Evolutionary conservation across 2,113 vertebrate species (phyloP).

Genomic region (Pterocles gutturalis): DNA sequence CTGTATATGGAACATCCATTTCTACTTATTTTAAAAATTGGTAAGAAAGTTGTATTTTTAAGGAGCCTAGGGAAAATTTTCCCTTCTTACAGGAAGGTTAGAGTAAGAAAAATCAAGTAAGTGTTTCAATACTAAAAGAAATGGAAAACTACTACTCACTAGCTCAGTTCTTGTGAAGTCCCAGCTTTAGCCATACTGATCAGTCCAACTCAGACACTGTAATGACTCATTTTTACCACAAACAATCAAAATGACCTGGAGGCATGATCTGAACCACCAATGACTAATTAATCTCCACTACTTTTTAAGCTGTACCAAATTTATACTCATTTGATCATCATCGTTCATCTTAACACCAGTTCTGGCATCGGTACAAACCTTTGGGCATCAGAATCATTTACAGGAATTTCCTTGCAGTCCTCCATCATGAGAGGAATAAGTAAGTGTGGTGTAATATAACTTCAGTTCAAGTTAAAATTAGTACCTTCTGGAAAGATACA

Average conservation of each 20-base stretch:
- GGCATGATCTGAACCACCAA: neutral
- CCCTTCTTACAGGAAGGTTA: neutral
- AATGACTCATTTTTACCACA: neutral
- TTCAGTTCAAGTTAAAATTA: neutral
- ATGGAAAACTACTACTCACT: neutral
- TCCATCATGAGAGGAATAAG: neutral
- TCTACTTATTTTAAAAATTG: slow-evolving; percentile 16
- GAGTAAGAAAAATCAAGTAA: neutral
- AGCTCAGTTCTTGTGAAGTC: neutral
- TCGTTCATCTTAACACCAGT: neutral
- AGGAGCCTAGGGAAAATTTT: neutral
- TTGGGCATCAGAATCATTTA: neutral
- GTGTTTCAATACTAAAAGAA: neutral
- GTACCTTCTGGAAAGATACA: neutral
- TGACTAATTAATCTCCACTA: neutral
- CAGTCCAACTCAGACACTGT: neutral
- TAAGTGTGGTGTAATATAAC: neutral
- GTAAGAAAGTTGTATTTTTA: slow-evolving; percentile 13
- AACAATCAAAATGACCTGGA: neutral
- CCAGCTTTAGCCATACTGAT: neutral
- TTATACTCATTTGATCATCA: neutral
- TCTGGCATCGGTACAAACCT: neutral
- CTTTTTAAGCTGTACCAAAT: neutral
- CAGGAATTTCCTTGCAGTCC: neutral
- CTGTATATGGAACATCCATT: neutral